These are phyloP conservation scores for Melanerpes formicivorus DNA, from an alignment of 2,113 vertebrate genomes.

Conservation along the genomic window DNA sequence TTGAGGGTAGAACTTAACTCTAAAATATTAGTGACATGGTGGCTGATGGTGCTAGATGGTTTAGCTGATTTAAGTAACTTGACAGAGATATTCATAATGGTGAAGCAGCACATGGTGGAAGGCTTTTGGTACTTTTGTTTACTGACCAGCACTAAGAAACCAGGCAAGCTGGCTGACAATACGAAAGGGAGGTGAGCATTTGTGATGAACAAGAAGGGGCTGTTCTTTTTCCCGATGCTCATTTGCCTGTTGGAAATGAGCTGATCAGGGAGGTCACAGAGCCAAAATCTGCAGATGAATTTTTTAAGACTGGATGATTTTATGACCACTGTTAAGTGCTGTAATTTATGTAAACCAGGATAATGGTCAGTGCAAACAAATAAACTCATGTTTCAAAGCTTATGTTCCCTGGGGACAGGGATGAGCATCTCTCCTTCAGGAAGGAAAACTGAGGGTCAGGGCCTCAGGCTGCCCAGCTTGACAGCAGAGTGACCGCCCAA, in stretches of 20 bases:
- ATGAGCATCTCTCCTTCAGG: background rate
- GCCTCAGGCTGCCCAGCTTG: background rate
- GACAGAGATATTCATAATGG: background rate
- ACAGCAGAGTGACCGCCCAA: background rate
- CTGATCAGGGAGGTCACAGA: background rate
- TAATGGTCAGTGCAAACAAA: slow-evolving; percentile 44
- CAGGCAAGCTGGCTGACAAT: background rate
- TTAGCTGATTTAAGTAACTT: background rate
- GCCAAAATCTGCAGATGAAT: background rate
- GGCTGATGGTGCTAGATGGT: background rate
- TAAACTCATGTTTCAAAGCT: slow-evolving; percentile 11
- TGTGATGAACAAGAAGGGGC: background rate
- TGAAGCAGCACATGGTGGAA: background rate
- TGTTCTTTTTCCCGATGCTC: background rate
- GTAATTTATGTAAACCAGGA: slow-evolving; percentile 51
- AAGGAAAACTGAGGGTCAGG: background rate
- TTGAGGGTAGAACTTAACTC: background rate
- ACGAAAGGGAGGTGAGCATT: background rate
- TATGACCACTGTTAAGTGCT: background rate
- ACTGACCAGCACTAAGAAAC: background rate
- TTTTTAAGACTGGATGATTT: slow-evolving; percentile 25
- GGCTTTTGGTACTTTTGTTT: background rate
- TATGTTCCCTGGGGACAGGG: background rate
- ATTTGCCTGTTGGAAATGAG: background rate
- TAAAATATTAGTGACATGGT: background rate